These are phyloP conservation scores for Harpagifer antarcticus DNA, from an alignment of 2,797 vertebrate species.

Conservation along the genomic window DNA sequence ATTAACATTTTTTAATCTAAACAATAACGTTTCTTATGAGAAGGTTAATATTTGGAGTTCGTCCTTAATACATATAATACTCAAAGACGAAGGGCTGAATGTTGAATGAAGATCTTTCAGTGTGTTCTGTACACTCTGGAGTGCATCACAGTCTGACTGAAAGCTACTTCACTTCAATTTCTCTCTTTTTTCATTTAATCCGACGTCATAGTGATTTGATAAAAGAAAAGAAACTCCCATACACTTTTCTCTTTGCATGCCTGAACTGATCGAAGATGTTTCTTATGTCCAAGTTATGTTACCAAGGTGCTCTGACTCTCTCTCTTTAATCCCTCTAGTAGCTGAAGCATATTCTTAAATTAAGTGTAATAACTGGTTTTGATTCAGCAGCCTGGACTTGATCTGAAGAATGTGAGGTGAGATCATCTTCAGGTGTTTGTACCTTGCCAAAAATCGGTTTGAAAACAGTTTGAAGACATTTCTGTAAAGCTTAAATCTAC, in stretches of 20 bases:
- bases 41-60: not conserved
- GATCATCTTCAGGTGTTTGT: not conserved
- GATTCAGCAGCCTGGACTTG: constrained; percentile 4
- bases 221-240: not conserved
- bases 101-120: too few species aligned
- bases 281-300: constrained; percentile 1
- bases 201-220: not conserved
- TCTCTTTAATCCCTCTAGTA: not conserved
- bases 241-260: not conserved
- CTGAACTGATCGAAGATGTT: not conserved
- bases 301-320: not conserved
- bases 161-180: too few species aligned
- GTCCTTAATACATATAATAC: not conserved
- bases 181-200: constrained; percentile 2
- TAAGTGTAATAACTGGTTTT: constrained; percentile 17
- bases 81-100: not conserved
- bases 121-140: too few species aligned
- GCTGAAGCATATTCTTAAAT: constrained; percentile 20
- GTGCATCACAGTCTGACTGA: too few species aligned
- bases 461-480: too few species aligned
- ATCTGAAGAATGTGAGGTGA: constrained; percentile 6
- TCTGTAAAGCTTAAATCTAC: too few species aligned
- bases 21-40: not conserved
- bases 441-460: not conserved
- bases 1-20: not conserved